These are phyloP conservation scores for Graphium colonna DNA, from an alignment of 2,888 invertebrate species.

Conservation along the genomic window DNA sequence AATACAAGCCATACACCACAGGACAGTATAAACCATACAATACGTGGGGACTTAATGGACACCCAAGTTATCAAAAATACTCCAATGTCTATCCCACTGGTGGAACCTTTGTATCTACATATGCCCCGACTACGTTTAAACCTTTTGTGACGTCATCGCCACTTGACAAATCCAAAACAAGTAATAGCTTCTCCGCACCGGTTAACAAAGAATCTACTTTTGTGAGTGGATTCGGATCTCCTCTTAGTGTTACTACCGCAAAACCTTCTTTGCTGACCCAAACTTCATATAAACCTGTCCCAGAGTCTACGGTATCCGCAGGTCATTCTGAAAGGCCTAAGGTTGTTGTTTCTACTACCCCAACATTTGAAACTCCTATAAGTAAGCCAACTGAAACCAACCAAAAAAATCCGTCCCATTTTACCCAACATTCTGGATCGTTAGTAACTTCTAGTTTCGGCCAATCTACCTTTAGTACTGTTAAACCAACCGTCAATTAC, in stretches of 20 bases:
- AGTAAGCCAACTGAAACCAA: too few relatives aligned
- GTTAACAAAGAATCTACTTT: conserved; percentile 3
- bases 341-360: too few relatives aligned
- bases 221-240: background rate
- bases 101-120: background rate
- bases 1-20: conserved; percentile 10
- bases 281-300: background rate
- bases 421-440: too few relatives aligned
- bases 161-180: conserved; percentile 6
- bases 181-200: background rate
- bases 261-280: background rate
- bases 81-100: background rate
- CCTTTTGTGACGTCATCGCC: conserved; percentile 1
- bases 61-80: background rate
- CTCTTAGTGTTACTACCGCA: background rate
- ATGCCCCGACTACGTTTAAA: conserved; percentile 7
- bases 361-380: too few relatives aligned
- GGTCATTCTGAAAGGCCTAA: background rate
- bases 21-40: conserved; percentile 1
- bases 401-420: background rate
- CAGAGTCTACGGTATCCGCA: background rate
- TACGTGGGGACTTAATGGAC: conserved; percentile 9
- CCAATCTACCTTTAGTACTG: background rate
- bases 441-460: background rate
- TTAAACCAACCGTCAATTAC: background rate